Evolutionary conservation across 2,113 vertebrate species (phyloP).

Genomic region (Cercocebus atys): DNA sequence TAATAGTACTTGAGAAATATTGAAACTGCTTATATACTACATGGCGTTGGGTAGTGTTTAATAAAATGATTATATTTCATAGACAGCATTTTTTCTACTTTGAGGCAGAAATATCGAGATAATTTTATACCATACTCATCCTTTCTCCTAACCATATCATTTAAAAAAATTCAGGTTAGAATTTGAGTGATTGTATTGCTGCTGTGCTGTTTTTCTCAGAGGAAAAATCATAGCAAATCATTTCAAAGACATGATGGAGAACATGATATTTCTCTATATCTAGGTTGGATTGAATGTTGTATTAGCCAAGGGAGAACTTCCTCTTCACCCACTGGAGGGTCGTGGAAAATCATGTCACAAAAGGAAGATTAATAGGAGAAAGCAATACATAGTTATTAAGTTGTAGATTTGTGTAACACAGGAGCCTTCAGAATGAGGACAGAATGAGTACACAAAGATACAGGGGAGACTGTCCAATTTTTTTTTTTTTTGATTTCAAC

Average conservation of each 20-base stretch:
- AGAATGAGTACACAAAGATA: not conserved
- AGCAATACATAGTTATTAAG: not conserved
- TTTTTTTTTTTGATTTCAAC: too few species aligned
- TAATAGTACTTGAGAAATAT: not conserved
- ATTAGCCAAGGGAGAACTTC: not conserved
- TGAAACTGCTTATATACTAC: not conserved
- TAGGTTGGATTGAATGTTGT: not conserved
- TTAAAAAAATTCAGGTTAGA: not conserved
- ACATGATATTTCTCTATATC: too few species aligned
- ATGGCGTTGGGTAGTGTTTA: not conserved
- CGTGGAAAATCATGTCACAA: not conserved
- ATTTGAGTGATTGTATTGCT: not conserved
- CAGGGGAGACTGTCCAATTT: not conserved
- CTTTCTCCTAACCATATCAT: not conserved
- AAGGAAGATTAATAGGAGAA: not conserved
- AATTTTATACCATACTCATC: not conserved
- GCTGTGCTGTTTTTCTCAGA: not conserved
- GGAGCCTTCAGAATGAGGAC: not conserved
- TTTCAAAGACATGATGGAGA: not conserved
- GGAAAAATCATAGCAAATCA: not conserved
- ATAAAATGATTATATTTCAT: not conserved
- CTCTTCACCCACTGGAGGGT: not conserved
- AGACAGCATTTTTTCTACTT: too few species aligned
- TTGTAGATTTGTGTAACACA: not conserved
- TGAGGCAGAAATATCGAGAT: too few species aligned